Evolutionary conservation across 2,888 invertebrate genomes (phyloP).

Genomic region (Drosophila lacicola): DNA sequence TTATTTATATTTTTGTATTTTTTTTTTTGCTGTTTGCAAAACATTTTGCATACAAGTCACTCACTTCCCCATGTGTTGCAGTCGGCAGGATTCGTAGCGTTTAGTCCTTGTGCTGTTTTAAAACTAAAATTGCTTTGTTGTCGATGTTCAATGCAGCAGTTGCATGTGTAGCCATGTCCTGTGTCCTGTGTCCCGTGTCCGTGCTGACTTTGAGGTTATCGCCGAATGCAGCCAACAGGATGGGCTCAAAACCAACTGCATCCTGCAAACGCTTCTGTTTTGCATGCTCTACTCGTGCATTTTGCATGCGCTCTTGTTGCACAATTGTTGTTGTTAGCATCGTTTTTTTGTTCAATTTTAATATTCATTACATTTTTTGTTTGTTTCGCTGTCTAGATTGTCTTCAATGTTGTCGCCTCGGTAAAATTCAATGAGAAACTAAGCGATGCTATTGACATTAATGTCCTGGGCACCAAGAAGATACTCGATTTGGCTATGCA

Average conservation of each 20-base stretch:
- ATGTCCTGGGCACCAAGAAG: slow-evolving; percentile 85
- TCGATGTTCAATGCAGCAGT: slow-evolving; percentile 79
- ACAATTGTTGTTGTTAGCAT: slow-evolving; percentile 20
- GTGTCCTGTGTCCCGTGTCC: slow-evolving; percentile 13
- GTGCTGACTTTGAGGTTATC: slow-evolving; percentile 73
- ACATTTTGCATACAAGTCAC: slow-evolving; percentile 80
- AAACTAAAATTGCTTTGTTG: slow-evolving; percentile 80
- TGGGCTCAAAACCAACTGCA: slow-evolving; percentile 45
- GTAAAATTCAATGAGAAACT: slow-evolving; percentile 86
- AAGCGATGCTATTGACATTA: slow-evolving; percentile 85
- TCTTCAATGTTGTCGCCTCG: slow-evolving; percentile 85
- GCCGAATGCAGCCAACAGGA: slow-evolving; percentile 48
- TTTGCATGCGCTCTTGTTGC: slow-evolving; percentile 60
- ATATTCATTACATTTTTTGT: slow-evolving; percentile 57
- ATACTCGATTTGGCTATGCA: slow-evolving; percentile 84
- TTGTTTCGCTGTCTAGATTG: slow-evolving; percentile 76
- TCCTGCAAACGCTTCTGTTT: slow-evolving; percentile 59
- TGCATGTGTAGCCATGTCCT: slow-evolving; percentile 55
- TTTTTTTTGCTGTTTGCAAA: slow-evolving; percentile 52
- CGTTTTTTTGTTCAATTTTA: slow-evolving; percentile 43
- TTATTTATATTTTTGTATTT: slow-evolving; percentile 6
- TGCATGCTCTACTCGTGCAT: slow-evolving; percentile 75
- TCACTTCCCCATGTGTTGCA: slow-evolving; percentile 55
- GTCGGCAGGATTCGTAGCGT: slow-evolving; percentile 56
- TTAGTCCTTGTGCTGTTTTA: slow-evolving; percentile 73